Base-by-base conservation (phyloP, 2,888 invertebrate genomes). In the Agrochola lota region DNA sequence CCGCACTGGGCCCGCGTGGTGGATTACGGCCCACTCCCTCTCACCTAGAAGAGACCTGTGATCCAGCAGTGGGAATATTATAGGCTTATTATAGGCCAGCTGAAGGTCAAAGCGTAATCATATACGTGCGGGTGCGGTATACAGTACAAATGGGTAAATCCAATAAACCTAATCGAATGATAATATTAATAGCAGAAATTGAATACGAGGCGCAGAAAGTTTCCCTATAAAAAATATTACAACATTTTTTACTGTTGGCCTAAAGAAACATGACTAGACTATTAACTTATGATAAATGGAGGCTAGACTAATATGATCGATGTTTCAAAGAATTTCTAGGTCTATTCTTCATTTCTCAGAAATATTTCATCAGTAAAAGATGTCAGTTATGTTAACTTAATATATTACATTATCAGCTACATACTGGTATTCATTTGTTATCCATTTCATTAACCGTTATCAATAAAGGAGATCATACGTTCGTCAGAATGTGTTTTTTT, bases 221-320 rank as follows among this genome's bases (percentile, higher is more conserved):
- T 63, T 43, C 15, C 46, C 0, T 55, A 23, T 8, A 64, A 52
- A 74, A 81, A 60, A 77, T 83, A 77, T 80, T 20, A 40, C 15
- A 40, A 23, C 0, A 43, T 35, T 70, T 77, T 80, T 82, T 69
- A 35, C 43, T 35, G 23, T 43, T 12, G n/a, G 26, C 55, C 5
- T 23, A 30, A 46, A 80, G 74, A 40, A 71, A 75, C 71, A 68
- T 57, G 55, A 46, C 59, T 35, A 20, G 60, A 59, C 40, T 72
- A 66, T 82, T 60, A 77, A 17, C 20, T 35, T 17, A 60, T 86
- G 77, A 86, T 83, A 81, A 86, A 86, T 86, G n/a, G 60, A n/a
- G 59, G 43, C 59, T 75, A 81, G 77, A 74, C 74, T n/a, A 52
- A 55, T 17, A 59, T 87, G 86, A 86, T 83, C 74, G 77, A 81